Conservation (phyloP, 2,113 vertebrate species). For the Anser cygnoides region DNA sequence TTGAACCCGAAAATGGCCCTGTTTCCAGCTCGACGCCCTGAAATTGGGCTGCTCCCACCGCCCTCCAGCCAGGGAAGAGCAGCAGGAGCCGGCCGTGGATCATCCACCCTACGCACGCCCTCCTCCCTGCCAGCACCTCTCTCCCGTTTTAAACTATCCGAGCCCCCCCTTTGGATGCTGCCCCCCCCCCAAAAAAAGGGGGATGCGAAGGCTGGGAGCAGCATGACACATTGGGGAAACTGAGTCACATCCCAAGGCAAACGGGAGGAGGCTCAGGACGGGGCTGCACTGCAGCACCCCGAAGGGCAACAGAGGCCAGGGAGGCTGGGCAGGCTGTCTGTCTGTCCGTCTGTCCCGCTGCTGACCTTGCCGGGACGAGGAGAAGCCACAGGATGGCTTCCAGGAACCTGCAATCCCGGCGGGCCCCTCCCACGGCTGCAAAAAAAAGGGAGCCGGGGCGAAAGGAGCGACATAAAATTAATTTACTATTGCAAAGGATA, state of each 20-base stretch:
- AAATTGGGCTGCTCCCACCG: background rate
- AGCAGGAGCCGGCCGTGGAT: rapidly evolving
- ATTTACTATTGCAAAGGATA: background rate
- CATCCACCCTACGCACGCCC: background rate
- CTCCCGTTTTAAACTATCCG: rapidly evolving
- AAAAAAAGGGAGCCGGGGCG: background rate
- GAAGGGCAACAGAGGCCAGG: too few relatives aligned
- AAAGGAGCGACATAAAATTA: background rate
- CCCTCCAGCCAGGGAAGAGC: background rate
- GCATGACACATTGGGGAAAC: background rate
- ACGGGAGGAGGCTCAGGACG: too few relatives aligned
- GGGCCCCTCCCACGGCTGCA: background rate
- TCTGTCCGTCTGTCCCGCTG: background rate
- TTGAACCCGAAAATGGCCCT: rapidly evolving
- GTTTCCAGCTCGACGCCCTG: background rate
- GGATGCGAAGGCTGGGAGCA: background rate
- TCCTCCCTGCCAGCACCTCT: background rate
- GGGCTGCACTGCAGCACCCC: rapidly evolving
- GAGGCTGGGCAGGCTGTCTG: background rate
- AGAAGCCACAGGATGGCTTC: background rate
- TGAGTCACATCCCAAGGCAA: background rate
- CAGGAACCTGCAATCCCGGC: background rate
- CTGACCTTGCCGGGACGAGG: background rate
- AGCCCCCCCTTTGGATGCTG: rapidly evolving
- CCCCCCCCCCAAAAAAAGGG: too few relatives aligned